phyloP scores from a whole-genome alignment of 2,888 invertebrate genomes.

The Drosophila diplacantha region DNA sequence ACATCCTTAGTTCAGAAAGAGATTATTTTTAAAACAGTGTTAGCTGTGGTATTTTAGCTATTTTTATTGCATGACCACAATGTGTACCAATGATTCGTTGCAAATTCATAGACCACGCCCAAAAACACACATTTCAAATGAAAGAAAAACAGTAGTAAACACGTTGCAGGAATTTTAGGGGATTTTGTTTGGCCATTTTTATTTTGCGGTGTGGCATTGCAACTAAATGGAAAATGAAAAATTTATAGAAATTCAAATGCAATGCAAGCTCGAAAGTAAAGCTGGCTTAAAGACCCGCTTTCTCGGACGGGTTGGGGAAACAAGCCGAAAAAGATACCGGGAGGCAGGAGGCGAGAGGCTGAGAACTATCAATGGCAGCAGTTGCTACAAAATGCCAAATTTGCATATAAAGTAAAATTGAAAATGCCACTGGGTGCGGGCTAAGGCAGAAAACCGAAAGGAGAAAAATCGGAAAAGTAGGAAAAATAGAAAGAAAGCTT shows the following conservation, averaged over 20 bases:
- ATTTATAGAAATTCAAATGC: constrained; percentile 68
- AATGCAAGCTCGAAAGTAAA: constrained; percentile 46
- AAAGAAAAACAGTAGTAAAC: constrained; percentile 40
- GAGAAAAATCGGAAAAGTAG: constrained; percentile 22
- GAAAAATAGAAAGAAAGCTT: constrained; percentile 23
- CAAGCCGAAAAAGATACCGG: constrained; percentile 13
- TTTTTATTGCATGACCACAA: constrained; percentile 2
- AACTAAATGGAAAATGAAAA: constrained; percentile 64
- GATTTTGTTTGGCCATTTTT: constrained; percentile 24
- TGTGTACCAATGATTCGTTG: constrained; percentile 10
- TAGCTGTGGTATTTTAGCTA: constrained; percentile 5
- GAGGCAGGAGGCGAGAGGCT: constrained; percentile 1
- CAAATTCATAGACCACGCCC: constrained; percentile 12
- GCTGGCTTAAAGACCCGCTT: constrained; percentile 60
- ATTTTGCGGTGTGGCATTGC: constrained; percentile 40
- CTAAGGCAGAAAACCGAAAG: constrained; percentile 39
- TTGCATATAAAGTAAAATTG: constrained; percentile 73
- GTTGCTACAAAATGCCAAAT: constrained; percentile 66
- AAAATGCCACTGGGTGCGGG: constrained; percentile 62
- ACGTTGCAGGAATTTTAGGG: constrained; percentile 17
- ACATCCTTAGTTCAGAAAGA: background rate
- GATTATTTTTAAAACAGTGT: background rate
- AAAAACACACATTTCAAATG: constrained; percentile 23
- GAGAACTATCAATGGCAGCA: constrained; percentile 60
- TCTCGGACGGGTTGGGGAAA: constrained; percentile 11